These are phyloP conservation scores for Machaerirhynchus nigripectus DNA, from an alignment of 2,113 vertebrate species.

Conservation along the genomic window DNA sequence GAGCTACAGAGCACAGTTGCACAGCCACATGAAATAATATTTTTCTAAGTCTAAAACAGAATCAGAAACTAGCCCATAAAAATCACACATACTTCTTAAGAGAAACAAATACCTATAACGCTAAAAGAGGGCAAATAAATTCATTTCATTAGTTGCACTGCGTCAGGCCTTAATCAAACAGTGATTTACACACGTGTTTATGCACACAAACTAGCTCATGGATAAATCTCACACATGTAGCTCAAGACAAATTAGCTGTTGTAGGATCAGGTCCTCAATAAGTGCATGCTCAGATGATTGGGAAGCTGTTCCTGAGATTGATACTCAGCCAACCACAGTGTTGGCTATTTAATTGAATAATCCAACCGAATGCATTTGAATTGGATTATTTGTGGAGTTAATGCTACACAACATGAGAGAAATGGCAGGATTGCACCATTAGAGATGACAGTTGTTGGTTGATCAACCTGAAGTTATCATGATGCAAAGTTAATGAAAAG, in stretches of 20 bases:
- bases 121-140: background rate
- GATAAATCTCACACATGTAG: background rate
- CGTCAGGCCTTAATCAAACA: background rate
- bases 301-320: background rate
- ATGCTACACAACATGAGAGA: slow-evolving; percentile 8
- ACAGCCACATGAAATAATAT: slow-evolving; percentile 16
- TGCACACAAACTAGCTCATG: background rate
- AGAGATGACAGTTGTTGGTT: slow-evolving; percentile 6
- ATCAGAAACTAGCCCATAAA: background rate
- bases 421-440: background rate
- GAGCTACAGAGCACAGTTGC: background rate
- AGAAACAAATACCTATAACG: background rate
- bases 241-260: background rate
- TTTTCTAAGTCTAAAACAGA: slow-evolving; percentile 22
- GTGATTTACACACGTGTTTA: background rate
- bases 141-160: background rate
- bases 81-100: background rate
- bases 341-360: slow-evolving; percentile 41
- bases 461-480: slow-evolving; percentile 16
- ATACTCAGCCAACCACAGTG: background rate
- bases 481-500: background rate
- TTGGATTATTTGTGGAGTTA: slow-evolving; percentile 24
- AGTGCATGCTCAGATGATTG: background rate
- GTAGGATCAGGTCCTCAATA: background rate
- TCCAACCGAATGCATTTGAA: background rate